These are phyloP conservation scores for Ptychochromis oligacanthus DNA, from an alignment of 2,113 vertebrate species.

Conservation along the genomic window DNA sequence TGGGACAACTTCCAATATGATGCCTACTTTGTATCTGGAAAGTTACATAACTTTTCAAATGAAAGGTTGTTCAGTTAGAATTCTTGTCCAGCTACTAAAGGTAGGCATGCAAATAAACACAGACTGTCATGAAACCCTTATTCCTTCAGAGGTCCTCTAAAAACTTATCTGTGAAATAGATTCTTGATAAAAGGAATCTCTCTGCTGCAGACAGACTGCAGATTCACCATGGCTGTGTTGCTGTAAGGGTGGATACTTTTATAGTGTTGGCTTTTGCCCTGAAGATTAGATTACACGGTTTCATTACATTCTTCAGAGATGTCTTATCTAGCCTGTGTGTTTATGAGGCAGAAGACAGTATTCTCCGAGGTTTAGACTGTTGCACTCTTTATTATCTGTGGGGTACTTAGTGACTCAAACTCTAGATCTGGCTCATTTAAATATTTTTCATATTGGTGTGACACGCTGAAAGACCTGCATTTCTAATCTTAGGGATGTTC, in stretches of 20 bases:
- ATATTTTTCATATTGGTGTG: background rate
- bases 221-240: background rate
- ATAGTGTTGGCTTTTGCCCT: conserved; percentile 41
- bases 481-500: background rate
- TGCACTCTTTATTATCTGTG: conserved; percentile 9
- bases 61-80: background rate
- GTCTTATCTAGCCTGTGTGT: conserved; percentile 45
- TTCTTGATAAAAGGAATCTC: conserved; percentile 14
- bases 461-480: background rate
- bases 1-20: background rate
- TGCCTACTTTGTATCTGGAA: too few relatives aligned
- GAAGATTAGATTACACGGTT: conserved; percentile 55
- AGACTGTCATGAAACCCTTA: conserved; percentile 20
- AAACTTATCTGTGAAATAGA: conserved; percentile 24
- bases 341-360: conserved; percentile 52
- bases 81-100: conserved; percentile 20
- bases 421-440: background rate
- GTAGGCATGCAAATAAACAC: conserved; percentile 15
- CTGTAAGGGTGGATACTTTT: conserved; percentile 41
- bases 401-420: background rate
- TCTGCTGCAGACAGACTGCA: conserved; percentile 16
- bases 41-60: background rate
- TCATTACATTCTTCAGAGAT: conserved; percentile 46
- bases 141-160: conserved; percentile 21
- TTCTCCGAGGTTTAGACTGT: conserved; percentile 6